phyloP scores from a whole-genome alignment of 2,888 invertebrate genomes.

The Athrips mouffetella region DNA sequence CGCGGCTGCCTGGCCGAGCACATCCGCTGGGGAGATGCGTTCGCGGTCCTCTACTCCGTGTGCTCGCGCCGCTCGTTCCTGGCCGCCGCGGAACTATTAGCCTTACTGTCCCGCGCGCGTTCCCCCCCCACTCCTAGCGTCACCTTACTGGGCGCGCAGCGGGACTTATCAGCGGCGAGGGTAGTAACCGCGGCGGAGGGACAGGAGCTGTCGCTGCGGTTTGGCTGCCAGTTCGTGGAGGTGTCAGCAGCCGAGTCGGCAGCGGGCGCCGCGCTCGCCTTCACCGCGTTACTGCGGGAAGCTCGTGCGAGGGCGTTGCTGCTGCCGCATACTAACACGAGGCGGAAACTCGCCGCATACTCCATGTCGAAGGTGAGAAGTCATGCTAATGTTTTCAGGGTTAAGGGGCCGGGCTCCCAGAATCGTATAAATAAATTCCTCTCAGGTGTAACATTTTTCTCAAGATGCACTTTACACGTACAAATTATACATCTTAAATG shows the following conservation, averaged over 20 bases:
- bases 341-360: conserved; percentile 86
- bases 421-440: not conserved
- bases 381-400: not conserved
- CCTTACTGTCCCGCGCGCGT: conserved; percentile 83
- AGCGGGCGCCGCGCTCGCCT: conserved; percentile 88
- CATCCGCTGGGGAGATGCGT: conserved; percentile 89
- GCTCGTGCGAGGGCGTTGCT: conserved; percentile 86
- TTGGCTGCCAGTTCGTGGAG: conserved; percentile 89
- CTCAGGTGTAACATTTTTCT: too few relatives aligned
- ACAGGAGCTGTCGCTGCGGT: conserved; percentile 85
- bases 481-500: too few relatives aligned
- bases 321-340: conserved; percentile 80
- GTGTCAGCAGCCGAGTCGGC: conserved; percentile 90
- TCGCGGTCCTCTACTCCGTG: conserved; percentile 89
- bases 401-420: not conserved
- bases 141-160: conserved; percentile 86
- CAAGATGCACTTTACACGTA: too few relatives aligned
- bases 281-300: conserved; percentile 85
- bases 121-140: conserved; percentile 85
- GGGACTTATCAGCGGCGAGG: conserved; percentile 90
- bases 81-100: conserved; percentile 84
- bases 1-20: conserved; percentile 86
- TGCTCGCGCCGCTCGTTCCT: conserved; percentile 71
- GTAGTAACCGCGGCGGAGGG: conserved; percentile 83
- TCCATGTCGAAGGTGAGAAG: conserved; percentile 84